phyloP scores from a whole-genome alignment of 2,113 vertebrate genomes.

The Cromileptes altivelis region DNA sequence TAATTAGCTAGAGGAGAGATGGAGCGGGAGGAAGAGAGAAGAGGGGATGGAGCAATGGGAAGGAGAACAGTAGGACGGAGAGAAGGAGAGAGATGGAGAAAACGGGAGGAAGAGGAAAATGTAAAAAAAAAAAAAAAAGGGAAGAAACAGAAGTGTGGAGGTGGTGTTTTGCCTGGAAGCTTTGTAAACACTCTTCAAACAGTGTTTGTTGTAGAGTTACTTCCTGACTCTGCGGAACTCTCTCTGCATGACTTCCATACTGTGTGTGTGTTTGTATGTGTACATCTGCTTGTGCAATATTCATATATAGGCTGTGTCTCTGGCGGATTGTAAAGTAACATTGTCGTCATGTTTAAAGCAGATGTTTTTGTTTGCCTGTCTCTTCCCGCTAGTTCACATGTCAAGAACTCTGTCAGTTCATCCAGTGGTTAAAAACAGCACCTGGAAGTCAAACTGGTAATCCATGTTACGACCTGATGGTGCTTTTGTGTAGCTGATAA shows the following conservation, averaged over 20 bases:
- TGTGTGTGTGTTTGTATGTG: conserved; percentile 7
- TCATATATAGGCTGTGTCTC: conserved; percentile 47
- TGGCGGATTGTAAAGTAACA: conserved; percentile 7
- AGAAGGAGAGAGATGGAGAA: neutral
- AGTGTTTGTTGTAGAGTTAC: conserved; percentile 50
- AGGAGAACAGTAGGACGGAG: neutral
- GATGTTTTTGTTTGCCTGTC: conserved; percentile 29
- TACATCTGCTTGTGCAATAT: conserved; percentile 18
- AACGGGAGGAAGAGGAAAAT: neutral
- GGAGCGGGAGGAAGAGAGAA: conserved; percentile 19
- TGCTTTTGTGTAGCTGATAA: neutral
- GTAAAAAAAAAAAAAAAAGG: conserved; percentile 7
- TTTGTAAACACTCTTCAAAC: conserved; percentile 57
- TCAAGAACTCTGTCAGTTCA: neutral
- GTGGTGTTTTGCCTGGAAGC: conserved; percentile 55
- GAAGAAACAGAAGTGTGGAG: conserved; percentile 26
- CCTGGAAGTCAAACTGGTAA: neutral
- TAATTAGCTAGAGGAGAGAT: conserved; percentile 68
- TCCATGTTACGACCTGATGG: no score
- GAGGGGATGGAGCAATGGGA: conserved; percentile 13
- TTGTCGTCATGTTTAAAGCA: conserved; percentile 7
- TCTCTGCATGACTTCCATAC: conserved; percentile 22
- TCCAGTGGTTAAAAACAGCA: neutral
- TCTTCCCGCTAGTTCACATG: neutral
- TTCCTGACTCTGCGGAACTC: conserved; percentile 49